Conservation (phyloP, 2,888 invertebrate genomes). For the Epicampocera succincta region DNA sequence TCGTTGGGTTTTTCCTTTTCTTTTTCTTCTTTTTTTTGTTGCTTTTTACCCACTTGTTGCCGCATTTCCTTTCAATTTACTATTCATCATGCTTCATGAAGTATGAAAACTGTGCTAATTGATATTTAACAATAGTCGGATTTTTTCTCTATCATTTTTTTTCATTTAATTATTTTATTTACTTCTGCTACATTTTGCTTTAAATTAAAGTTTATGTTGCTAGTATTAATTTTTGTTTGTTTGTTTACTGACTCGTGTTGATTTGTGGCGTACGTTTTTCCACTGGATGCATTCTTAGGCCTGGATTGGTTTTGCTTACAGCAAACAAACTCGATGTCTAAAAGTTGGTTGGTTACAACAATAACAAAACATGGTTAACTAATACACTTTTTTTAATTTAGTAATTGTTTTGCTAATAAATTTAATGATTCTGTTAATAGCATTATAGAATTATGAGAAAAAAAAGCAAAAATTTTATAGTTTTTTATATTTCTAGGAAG, state of each 20-base stretch:
- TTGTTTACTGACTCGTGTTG: constrained; percentile 15
- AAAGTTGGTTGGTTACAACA: too few species aligned
- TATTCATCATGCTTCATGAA: constrained; percentile 55
- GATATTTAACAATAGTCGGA: constrained; percentile 28
- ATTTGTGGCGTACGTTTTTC: constrained; percentile 7
- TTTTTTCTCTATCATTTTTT: neutral
- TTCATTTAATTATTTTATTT: constrained; percentile 24
- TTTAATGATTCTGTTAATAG: constrained; percentile 10
- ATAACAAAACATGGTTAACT: too few species aligned
- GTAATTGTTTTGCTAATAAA: constrained; percentile 52
- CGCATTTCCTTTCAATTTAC: neutral
- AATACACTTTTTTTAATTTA: constrained; percentile 2
- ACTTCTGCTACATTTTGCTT: constrained; percentile 26
- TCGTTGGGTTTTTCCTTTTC: too few species aligned
- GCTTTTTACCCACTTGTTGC: too few species aligned
- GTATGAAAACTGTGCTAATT: constrained; percentile 60
- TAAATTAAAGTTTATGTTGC: neutral
- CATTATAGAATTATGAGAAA: constrained; percentile 1
- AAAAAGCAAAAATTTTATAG: too few species aligned
- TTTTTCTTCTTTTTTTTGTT: too few species aligned
- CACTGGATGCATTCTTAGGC: neutral
- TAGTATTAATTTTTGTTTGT: constrained; percentile 19
- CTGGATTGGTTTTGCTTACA: neutral
- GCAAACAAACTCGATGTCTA: too few species aligned
- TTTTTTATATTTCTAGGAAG: too few species aligned